These are phyloP conservation scores for Scolopax rusticola DNA, from an alignment of 2,797 vertebrate genomes.

Conservation along the genomic window DNA sequence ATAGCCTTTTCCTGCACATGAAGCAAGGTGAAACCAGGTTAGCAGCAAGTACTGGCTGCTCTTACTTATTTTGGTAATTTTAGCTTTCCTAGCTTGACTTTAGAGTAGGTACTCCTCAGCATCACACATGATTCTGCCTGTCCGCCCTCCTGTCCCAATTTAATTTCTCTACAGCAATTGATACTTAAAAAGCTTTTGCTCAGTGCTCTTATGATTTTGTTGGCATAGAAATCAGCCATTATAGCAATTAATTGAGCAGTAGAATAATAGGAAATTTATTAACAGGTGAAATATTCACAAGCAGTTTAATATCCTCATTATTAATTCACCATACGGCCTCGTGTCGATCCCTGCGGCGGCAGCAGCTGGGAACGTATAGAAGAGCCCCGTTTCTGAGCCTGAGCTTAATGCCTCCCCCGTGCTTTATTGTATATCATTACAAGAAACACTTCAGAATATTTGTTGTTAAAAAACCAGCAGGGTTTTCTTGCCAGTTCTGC, in stretches of 20 bases:
- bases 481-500: background rate
- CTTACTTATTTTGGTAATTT: background rate
- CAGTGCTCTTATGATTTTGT: background rate
- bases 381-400: background rate
- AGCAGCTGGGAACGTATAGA: background rate
- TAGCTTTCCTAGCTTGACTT: background rate
- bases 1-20: background rate
- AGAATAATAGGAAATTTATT: constrained; percentile 16
- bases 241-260: background rate
- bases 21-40: background rate
- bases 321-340: constrained; percentile 13
- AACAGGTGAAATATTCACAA: constrained; percentile 1
- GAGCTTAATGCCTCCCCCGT: background rate
- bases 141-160: background rate
- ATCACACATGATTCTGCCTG: background rate
- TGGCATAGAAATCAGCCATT: background rate
- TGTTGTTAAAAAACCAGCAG: background rate
- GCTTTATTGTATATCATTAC: background rate
- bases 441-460: background rate
- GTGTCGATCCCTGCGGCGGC: background rate
- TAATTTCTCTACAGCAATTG: background rate
- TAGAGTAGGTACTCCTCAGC: background rate
- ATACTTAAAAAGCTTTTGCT: background rate
- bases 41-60: background rate
- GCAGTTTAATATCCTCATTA: background rate